Conservation (phyloP, 2,113 vertebrate species). For the Oreotragus oreotragus region DNA sequence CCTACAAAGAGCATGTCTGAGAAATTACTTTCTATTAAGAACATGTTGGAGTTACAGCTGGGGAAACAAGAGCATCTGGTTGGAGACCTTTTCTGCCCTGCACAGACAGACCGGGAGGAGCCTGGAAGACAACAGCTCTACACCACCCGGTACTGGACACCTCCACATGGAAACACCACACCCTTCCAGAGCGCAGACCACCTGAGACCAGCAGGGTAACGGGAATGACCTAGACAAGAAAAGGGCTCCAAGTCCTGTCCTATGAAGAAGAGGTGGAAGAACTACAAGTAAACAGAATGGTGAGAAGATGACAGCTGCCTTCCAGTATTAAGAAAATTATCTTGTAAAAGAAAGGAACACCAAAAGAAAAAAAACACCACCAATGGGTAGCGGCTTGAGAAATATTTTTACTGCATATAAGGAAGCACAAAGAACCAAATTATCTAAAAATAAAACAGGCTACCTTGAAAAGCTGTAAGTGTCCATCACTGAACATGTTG, state of each 20-base stretch:
- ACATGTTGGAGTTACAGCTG: neutral
- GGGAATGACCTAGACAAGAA: neutral
- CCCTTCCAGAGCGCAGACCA: neutral
- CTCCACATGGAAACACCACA: neutral
- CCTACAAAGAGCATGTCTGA: neutral
- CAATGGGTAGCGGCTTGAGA: neutral
- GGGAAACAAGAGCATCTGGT: neutral
- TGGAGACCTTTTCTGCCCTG: neutral
- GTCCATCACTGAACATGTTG: neutral
- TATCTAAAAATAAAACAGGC: neutral
- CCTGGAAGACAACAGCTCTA: neutral
- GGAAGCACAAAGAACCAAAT: neutral
- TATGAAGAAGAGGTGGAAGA: neutral
- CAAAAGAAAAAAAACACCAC: neutral
- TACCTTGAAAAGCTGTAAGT: neutral
- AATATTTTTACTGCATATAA: slow-evolving; percentile 13
- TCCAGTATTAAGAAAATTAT: neutral
- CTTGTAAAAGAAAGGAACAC: neutral
- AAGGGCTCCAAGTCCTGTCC: neutral
- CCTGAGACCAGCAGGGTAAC: neutral
- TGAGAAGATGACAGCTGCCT: neutral
- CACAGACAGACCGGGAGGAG: neutral
- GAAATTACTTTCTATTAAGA: neutral
- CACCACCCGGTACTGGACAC: neutral
- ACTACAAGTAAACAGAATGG: neutral